A percentile compares a stretch with the other conserved stretches of the same genome.
These are phyloP conservation scores for Pheosia gnoma DNA, from an alignment of 2,888 invertebrate species.

Conservation along the genomic window DNA sequence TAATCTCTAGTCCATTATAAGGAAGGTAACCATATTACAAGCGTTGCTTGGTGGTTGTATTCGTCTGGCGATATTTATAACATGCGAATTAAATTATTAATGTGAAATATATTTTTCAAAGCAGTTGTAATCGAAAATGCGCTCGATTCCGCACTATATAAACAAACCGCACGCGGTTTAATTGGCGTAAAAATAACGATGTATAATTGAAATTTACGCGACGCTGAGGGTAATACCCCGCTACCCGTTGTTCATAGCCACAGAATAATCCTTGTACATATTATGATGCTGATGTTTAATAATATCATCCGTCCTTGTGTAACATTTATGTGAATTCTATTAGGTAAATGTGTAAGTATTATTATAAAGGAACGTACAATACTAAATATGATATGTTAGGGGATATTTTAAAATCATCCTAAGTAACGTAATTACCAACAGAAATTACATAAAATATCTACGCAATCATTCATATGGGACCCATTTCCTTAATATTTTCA, in stretches of 20 bases:
- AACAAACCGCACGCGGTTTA: constrained; percentile 65
- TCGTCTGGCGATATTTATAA: no score
- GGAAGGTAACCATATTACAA: no score
- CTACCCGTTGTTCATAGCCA: neutral
- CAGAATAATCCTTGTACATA: neutral
- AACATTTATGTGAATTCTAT: no score
- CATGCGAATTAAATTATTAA: neutral
- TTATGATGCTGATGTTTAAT: constrained; percentile 3
- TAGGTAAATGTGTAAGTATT: no score
- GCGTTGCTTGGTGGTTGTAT: no score
- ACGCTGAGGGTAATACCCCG: constrained; percentile 40
- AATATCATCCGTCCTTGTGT: no score
- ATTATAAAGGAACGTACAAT: no score
- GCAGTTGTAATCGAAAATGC: constrained; percentile 48
- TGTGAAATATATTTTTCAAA: constrained; percentile 21
- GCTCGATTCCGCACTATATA: constrained; percentile 46
- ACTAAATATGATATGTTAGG: no score
- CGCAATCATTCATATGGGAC: neutral
- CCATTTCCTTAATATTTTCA: neutral
- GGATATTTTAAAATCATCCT: no score
- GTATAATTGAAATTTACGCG: constrained; percentile 63
- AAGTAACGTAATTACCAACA: no score
- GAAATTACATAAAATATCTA: no score
- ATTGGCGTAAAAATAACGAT: constrained; percentile 81
- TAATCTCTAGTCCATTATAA: no score